Evolutionary conservation across 2,113 vertebrate species (phyloP), one percentile per base, ranked within the genome.

Genomic region (Apteryx mantelli): DNA sequence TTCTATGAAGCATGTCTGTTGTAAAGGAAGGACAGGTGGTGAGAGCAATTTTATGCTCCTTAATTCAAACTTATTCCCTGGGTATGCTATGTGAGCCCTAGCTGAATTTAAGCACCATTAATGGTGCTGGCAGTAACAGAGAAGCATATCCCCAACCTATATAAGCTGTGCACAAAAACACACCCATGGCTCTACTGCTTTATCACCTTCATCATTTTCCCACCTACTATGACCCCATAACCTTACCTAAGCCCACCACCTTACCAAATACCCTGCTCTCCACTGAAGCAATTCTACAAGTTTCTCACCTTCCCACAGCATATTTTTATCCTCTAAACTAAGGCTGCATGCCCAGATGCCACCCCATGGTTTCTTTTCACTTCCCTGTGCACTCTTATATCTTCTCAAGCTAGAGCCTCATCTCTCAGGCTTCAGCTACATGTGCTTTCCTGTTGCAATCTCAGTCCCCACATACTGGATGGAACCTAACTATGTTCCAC

Each of bases 381-480:
- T 3, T 40, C 15, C 1, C 0, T 55, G 11, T 9, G 38, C 53
- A 52, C 10, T 22, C 2, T 19, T 73, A 46, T 4, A 1, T 40
- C 18, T 73, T 15, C 34, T 73, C 32, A 65, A 69, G 9, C 5
- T 88, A 16, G 52, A 88, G 12, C 9, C 21, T 80, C 25, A 3
- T 46, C 8, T 83, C 24, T 60, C 36, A 52, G 26, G 34, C 21
- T 91, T 68, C 61, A 75, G 5, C 19, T 66, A 1, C 7, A 2
- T 40, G 10, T 30, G 77, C 9, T 34, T 15, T 32, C 9, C 36
- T 28, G 26, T 68, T 30, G 18, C 38, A 73, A 14, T 9, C 9
- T 4, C 44, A 38, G 11, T n/a, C 93, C 9, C 14, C 11, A 63
- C 11, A 28, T 7, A n/a, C 13, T 24, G 76, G 32, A 77, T 24